phyloP scores from a whole-genome alignment of 2,888 invertebrate species.

The Machimus atricapillus region DNA sequence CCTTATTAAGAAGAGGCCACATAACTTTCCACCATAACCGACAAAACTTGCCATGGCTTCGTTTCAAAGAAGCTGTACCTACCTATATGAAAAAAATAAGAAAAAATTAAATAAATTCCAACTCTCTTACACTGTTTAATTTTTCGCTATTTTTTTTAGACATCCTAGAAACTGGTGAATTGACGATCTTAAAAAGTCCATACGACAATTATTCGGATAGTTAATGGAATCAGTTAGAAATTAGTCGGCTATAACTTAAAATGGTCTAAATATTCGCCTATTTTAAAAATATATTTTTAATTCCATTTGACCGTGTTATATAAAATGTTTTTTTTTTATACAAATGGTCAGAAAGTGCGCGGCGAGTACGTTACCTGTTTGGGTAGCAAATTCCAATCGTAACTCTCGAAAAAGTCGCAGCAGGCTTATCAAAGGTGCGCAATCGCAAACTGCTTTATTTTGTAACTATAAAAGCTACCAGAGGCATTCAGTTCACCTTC shows the following conservation, averaged over 20 bases:
- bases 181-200: neutral
- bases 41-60: neutral
- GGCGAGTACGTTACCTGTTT: neutral
- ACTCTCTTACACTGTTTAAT: neutral
- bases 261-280: neutral
- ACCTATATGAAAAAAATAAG: neutral
- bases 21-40: neutral
- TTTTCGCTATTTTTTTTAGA: neutral
- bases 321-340: neutral
- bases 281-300: neutral
- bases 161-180: neutral
- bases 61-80: neutral
- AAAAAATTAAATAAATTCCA: no score
- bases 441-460: neutral
- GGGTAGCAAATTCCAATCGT: neutral
- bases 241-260: neutral
- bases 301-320: neutral
- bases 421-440: neutral
- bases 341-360: neutral
- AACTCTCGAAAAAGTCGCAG: neutral
- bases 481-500: slow-evolving; percentile 3
- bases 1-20: neutral
- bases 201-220: neutral
- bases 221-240: neutral
- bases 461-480: neutral